phyloP scores from a whole-genome alignment of 1,140 invertebrate species.

The Dysdera silvatica region DNA sequence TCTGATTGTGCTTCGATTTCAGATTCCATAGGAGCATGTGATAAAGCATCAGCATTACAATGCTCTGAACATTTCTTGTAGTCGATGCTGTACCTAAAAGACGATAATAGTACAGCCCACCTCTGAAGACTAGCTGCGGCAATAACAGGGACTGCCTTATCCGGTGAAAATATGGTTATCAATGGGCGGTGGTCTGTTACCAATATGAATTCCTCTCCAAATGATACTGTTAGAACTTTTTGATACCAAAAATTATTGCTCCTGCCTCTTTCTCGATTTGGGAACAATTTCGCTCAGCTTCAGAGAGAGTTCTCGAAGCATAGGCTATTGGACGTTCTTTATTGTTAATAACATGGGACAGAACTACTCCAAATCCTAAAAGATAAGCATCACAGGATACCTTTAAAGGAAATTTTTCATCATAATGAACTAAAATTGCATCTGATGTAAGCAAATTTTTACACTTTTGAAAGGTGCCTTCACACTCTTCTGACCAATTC shows the following conservation, averaged over 20 bases:
- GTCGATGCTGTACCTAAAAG: constrained; percentile 40
- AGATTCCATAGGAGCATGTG: too few relatives aligned
- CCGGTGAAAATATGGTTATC: constrained; percentile 42
- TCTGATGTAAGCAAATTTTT: constrained; percentile 29
- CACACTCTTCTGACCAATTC: constrained; percentile 32
- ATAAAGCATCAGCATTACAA: constrained; percentile 32
- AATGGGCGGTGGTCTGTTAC: constrained; percentile 50
- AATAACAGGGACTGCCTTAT: constrained; percentile 35
- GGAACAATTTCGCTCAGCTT: constrained; percentile 46
- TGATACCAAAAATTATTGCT: constrained; percentile 48
- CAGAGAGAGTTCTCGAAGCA: constrained; percentile 44
- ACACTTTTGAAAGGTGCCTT: constrained; percentile 34
- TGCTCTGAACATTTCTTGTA: constrained; percentile 34
- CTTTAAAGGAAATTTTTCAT: constrained; percentile 47
- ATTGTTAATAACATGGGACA: constrained; percentile 43
- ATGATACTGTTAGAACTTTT: constrained; percentile 49
- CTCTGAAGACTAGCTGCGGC: constrained; percentile 40
- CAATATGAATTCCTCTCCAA: constrained; percentile 46
- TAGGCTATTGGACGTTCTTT: constrained; percentile 45
- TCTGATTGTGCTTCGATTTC: not conserved
- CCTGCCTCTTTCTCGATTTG: constrained; percentile 51
- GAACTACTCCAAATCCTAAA: constrained; percentile 45
- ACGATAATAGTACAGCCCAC: constrained; percentile 39
- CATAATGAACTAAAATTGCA: constrained; percentile 39
- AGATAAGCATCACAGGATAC: constrained; percentile 44